phyloP scores from a whole-genome alignment of 2,888 invertebrate genomes.

The Lasioglossum marginatum region DNA sequence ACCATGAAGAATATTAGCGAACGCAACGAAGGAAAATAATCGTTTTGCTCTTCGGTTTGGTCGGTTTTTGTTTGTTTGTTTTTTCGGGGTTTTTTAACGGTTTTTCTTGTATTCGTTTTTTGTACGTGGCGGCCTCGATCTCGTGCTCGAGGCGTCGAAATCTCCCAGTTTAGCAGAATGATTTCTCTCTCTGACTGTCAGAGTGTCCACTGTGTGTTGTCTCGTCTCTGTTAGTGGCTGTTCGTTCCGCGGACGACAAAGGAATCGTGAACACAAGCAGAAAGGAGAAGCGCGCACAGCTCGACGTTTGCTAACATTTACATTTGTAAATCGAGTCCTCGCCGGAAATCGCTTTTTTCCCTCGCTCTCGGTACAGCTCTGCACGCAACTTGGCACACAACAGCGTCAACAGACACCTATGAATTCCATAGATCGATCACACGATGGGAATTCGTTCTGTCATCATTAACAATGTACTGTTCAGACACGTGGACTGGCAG shows the following conservation, averaged over 20 bases:
- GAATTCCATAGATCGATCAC: not conserved
- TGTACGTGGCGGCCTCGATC: not conserved
- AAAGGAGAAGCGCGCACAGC: conserved; percentile 48
- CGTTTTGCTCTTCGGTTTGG: conserved; percentile 10
- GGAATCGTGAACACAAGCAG: conserved; percentile 56
- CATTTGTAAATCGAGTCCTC: not conserved
- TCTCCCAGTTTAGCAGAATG: not conserved
- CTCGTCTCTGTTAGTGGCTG: conserved; percentile 11
- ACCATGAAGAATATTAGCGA: conserved; percentile 34
- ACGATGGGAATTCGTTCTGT: not conserved
- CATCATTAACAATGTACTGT: not conserved
- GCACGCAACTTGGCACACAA: not conserved
- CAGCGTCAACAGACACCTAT: not conserved
- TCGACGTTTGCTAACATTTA: conserved; percentile 29
- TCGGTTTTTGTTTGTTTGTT: conserved; percentile 38
- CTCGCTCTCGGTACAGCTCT: not conserved
- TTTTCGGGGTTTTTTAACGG: not conserved
- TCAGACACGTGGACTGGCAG: not conserved
- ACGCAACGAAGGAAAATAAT: conserved; percentile 23
- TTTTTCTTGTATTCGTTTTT: not conserved
- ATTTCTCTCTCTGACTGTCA: not conserved
- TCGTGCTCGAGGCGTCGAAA: not conserved
- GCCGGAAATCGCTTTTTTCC: not conserved
- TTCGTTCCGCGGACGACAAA: conserved; percentile 37
- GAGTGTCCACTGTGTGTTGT: not conserved